Evolutionary conservation across 2,797 vertebrate genomes (phyloP).

Genomic region (Danio aesculapii): DNA sequence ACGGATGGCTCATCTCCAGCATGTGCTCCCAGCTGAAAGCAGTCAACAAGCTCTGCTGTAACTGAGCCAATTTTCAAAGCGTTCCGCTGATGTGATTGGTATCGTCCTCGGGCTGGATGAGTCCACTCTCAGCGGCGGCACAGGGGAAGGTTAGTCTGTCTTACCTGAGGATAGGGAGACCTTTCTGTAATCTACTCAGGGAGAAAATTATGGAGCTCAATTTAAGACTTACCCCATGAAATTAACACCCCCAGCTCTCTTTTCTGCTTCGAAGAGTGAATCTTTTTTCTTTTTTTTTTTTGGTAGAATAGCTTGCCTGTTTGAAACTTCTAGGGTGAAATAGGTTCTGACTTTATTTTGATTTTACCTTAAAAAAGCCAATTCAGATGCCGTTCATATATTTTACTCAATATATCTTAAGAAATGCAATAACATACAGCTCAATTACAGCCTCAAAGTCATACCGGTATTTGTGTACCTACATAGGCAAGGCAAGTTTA

Average conservation of each 20-base stretch:
- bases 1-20: slow-evolving; percentile 59
- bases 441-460: neutral
- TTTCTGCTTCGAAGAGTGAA: slow-evolving; percentile 76
- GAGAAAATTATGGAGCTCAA: slow-evolving; percentile 81
- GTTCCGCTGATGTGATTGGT: slow-evolving; percentile 59
- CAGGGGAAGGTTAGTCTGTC: slow-evolving; percentile 51
- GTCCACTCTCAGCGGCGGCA: slow-evolving; percentile 29
- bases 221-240: slow-evolving; percentile 86
- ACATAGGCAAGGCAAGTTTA: neutral
- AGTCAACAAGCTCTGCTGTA: slow-evolving; percentile 67
- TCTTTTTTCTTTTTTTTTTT: slow-evolving; percentile 63
- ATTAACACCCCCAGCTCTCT: slow-evolving; percentile 84
- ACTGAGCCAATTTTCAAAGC: slow-evolving; percentile 61
- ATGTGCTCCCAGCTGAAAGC: slow-evolving; percentile 54
- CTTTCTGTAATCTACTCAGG: slow-evolving; percentile 80
- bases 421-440: neutral
- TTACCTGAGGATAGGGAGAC: slow-evolving; percentile 80
- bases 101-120: slow-evolving; percentile 57
- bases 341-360: slow-evolving; percentile 66
- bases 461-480: neutral
- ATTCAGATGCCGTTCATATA: neutral
- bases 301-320: slow-evolving; percentile 69
- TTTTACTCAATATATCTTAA: neutral
- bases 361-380: slow-evolving; percentile 59
- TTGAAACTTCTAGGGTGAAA: slow-evolving; percentile 75